These are phyloP conservation scores for Procambarus virginalis DNA, from an alignment of 1,140 invertebrate species.

Conservation along the genomic window DNA sequence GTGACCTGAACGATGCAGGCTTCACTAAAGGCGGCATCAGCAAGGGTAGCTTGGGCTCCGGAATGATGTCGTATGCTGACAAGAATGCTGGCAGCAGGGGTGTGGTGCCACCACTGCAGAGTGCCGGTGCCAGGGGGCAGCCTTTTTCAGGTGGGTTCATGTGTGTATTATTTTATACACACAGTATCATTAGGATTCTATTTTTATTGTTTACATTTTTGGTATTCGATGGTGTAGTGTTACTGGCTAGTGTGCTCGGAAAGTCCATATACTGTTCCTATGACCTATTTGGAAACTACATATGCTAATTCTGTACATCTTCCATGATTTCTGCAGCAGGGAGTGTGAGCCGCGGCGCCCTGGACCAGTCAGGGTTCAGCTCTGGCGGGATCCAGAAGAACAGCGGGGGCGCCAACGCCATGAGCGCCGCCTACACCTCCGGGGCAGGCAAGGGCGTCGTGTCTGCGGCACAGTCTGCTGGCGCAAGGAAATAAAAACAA, in stretches of 20 bases:
- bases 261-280: too few species aligned
- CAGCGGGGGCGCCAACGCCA: background rate
- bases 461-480: background rate
- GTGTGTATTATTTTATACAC: too few species aligned
- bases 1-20: background rate
- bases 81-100: background rate
- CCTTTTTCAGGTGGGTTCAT: too few species aligned
- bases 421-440: background rate
- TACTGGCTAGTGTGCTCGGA: too few species aligned
- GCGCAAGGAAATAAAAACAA: background rate
- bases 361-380: background rate
- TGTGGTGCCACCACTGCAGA: background rate
- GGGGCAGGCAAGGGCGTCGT: background rate
- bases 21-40: background rate
- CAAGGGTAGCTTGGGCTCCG: background rate
- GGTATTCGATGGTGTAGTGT: too few species aligned
- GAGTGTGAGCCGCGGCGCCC: background rate
- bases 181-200: too few species aligned
- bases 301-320: too few species aligned
- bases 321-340: background rate
- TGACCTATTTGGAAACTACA: too few species aligned
- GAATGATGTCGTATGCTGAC: background rate
- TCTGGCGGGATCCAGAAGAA: background rate
- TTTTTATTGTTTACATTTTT: too few species aligned
- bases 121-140: background rate